A percentile compares a stretch with the other conserved stretches of the same genome.
These are phyloP conservation scores for Scaptomyza polygonia DNA, from an alignment of 2,888 invertebrate species.

Conservation along the genomic window DNA sequence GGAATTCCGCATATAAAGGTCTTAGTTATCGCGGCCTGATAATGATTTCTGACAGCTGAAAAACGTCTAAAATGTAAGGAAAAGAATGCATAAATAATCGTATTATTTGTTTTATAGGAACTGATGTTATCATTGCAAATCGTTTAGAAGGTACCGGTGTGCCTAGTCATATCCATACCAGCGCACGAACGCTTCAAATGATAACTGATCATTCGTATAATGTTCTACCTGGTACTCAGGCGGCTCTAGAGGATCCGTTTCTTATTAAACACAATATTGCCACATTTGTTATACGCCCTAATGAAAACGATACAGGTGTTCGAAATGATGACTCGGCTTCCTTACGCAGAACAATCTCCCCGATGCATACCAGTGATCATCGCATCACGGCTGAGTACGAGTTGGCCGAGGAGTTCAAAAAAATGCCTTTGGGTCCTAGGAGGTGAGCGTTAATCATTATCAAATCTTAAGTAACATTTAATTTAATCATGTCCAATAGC, in stretches of 20 bases:
- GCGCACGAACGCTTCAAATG: constrained; percentile 90
- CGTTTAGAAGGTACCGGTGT: constrained; percentile 96
- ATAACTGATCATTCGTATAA: constrained; percentile 87
- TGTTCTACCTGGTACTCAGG: constrained; percentile 86
- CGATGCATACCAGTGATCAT: not conserved
- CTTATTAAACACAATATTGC: constrained; percentile 89
- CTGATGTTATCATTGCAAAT: constrained; percentile 96
- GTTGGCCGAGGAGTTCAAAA: constrained; percentile 91
- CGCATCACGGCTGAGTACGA: constrained; percentile 85
- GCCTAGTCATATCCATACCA: constrained; percentile 95
- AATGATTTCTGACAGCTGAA: too few relatives aligned
- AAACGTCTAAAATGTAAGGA: too few relatives aligned
- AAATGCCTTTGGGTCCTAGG: constrained; percentile 91
- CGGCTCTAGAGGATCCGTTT: constrained; percentile 86
- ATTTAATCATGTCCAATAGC: not conserved
- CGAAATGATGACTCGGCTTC: not conserved
- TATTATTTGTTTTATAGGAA: constrained; percentile 59
- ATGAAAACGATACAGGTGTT: too few relatives aligned
- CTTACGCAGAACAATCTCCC: not conserved
- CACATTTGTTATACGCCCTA: constrained; percentile 89
- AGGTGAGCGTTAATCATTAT: constrained; percentile 85
- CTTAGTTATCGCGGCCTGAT: too few relatives aligned
- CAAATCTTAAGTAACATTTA: not conserved
- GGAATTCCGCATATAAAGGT: too few relatives aligned
- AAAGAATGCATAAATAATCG: too few relatives aligned